Conservation (phyloP, 2,113 vertebrate species). For the Percopsis transmontana region DNA sequence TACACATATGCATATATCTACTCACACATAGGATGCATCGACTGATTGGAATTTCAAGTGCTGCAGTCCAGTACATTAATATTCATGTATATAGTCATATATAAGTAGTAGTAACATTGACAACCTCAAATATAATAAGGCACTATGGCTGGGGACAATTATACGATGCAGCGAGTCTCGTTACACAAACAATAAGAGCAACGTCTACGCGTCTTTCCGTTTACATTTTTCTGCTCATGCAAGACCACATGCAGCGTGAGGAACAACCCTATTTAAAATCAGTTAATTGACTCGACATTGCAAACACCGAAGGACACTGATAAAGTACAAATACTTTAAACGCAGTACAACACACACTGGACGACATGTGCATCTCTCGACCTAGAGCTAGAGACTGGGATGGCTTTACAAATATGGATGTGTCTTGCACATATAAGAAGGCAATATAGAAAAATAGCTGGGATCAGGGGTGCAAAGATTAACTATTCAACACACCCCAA, state of each 20-base stretch:
- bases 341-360: conserved; percentile 86
- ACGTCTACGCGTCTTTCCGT: conserved; percentile 88
- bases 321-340: conserved; percentile 89
- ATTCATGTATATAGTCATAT: conserved; percentile 82
- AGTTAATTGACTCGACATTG: conserved; percentile 89
- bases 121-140: conserved; percentile 99
- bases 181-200: conserved; percentile 93
- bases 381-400: conserved; percentile 93
- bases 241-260: conserved; percentile 99
- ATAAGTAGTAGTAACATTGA: conserved; percentile 98
- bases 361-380: conserved; percentile 91
- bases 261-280: conserved; percentile 83
- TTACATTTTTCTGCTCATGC: conserved; percentile 91
- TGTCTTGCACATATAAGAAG: conserved; percentile 99
- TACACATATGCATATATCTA: conserved; percentile 70
- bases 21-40: conserved; percentile 81
- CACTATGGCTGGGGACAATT: conserved; percentile 99
- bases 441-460: conserved; percentile 99
- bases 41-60: conserved; percentile 97
- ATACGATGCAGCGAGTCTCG: conserved; percentile 97
- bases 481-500: conserved; percentile 82
- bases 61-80: conserved; percentile 97
- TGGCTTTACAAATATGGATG: conserved; percentile 97
- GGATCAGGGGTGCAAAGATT: conserved; percentile 85
- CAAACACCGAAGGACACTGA: conserved; percentile 87